A percentile compares a stretch with the other conserved stretches of the same genome.
These are phyloP conservation scores for Agriopis aurantiaria DNA, from an alignment of 2,888 invertebrate species.

Conservation along the genomic window DNA sequence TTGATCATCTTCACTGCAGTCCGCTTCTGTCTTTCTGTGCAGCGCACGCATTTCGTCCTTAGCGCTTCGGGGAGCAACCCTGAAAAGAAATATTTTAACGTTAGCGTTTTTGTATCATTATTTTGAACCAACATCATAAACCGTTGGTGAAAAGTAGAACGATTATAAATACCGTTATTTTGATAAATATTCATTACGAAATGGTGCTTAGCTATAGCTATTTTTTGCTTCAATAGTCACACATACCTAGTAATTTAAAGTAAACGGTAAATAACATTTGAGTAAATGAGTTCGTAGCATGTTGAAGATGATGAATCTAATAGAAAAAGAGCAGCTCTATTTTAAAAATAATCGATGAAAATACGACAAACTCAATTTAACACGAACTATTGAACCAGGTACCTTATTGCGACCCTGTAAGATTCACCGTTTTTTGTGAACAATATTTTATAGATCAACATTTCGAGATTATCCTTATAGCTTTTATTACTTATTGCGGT, in stretches of 20 bases:
- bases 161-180: constrained; percentile 1
- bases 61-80: constrained; percentile 91
- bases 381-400: background rate
- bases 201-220: background rate
- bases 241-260: background rate
- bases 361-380: constrained; percentile 15
- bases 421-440: constrained; percentile 2
- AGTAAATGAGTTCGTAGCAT: background rate
- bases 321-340: background rate
- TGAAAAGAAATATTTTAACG: constrained; percentile 56
- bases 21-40: constrained; percentile 88
- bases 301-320: background rate
- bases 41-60: constrained; percentile 88
- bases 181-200: constrained; percentile 12
- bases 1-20: constrained; percentile 90
- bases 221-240: background rate
- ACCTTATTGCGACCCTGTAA: constrained; percentile 8
- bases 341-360: constrained; percentile 17
- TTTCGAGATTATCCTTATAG: constrained; percentile 6
- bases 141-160: constrained; percentile 3
- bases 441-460: constrained; percentile 12
- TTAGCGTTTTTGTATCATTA: background rate
- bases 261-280: background rate
- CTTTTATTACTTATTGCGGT: background rate
- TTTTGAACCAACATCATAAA: background rate